Percentiles rank a stretch among this genome's conserved stretches.
These are phyloP conservation scores for Phaenicophaeus curvirostris DNA, from an alignment of 2,797 vertebrate species.

Conservation along the genomic window DNA sequence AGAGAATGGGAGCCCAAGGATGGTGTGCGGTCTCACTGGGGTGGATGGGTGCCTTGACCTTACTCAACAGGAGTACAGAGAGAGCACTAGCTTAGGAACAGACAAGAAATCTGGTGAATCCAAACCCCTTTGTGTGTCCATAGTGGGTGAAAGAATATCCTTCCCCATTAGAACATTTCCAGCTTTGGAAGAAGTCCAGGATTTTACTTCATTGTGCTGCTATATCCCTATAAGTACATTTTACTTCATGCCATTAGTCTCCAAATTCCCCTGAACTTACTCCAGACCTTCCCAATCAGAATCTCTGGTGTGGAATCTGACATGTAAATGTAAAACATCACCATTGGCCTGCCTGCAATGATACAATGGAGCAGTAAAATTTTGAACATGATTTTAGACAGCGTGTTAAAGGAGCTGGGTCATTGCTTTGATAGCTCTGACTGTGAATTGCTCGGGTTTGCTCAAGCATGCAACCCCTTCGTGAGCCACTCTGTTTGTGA, in stretches of 20 bases:
- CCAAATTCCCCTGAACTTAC: neutral
- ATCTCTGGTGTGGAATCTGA: neutral
- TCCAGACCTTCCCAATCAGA: neutral
- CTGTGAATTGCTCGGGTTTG: slow-evolving; percentile 47
- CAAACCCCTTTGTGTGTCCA: neutral
- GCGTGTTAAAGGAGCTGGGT: slow-evolving; percentile 39
- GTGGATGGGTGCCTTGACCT: neutral
- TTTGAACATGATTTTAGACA: slow-evolving; percentile 10
- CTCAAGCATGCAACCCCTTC: slow-evolving; percentile 49
- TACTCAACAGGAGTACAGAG: neutral
- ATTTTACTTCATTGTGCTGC: neutral
- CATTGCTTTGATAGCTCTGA: slow-evolving; percentile 65
- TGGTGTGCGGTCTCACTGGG: neutral
- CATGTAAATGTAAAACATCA: neutral
- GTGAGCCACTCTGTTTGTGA: neutral
- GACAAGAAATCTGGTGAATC: neutral
- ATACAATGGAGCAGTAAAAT: neutral
- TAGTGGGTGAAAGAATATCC: neutral
- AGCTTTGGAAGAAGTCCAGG: neutral
- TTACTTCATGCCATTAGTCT: neutral
- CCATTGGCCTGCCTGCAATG: neutral
- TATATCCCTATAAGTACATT: neutral
- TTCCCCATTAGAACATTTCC: neutral
- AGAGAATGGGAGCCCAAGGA: neutral
- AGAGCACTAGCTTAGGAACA: neutral